Conservation (phyloP, 2,888 invertebrate species). For the Leucophenga montana region DNA sequence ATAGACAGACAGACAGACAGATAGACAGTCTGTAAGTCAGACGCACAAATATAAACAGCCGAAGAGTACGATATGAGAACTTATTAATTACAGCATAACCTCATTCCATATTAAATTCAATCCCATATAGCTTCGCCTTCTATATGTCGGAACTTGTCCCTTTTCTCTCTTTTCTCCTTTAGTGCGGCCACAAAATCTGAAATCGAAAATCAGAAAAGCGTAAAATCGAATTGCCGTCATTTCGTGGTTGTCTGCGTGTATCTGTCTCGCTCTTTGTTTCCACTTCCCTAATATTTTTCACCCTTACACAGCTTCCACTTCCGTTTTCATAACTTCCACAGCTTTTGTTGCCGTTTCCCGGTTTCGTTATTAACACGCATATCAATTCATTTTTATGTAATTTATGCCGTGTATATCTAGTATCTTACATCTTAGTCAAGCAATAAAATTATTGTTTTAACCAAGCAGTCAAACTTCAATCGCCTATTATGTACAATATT, state of each 20-base stretch:
- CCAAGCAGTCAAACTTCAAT: background rate
- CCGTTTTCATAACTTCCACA: background rate
- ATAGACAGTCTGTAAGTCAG: background rate
- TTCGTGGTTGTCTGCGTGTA: slow-evolving; percentile 56
- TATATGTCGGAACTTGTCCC: background rate
- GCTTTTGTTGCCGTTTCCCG: background rate
- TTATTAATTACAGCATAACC: slow-evolving; percentile 29
- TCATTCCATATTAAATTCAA: background rate
- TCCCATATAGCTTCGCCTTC: background rate
- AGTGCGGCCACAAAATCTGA: slow-evolving; percentile 24
- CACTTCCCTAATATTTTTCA: background rate
- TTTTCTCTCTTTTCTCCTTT: background rate
- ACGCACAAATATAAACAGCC: background rate
- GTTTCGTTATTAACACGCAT: slow-evolving; percentile 60
- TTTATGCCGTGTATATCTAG: slow-evolving; percentile 61
- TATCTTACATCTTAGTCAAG: slow-evolving; percentile 13
- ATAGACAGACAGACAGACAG: background rate
- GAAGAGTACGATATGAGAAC: slow-evolving; percentile 17
- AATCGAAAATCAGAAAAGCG: slow-evolving; percentile 65
- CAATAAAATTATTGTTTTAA: slow-evolving; percentile 25
- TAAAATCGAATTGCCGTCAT: slow-evolving; percentile 64
- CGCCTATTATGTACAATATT: too few relatives aligned
- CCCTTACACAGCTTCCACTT: background rate
- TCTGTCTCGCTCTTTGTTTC: slow-evolving; percentile 37
- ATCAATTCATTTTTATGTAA: slow-evolving; percentile 68